phyloP scores from a whole-genome alignment of 1,140 invertebrate genomes.

The Sesamia nonagrioides region DNA sequence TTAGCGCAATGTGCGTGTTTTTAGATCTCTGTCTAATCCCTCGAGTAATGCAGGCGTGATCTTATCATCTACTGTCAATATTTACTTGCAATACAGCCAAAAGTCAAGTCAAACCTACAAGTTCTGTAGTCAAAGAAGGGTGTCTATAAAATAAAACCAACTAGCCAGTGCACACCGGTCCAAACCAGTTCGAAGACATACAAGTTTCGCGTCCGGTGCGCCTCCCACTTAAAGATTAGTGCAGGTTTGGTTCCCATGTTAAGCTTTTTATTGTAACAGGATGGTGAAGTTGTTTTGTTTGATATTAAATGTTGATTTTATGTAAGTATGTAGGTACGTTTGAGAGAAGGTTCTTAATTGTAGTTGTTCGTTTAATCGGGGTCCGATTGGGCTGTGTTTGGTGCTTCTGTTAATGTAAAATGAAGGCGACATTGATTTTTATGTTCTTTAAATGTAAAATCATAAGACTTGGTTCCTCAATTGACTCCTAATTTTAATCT shows the following conservation, averaged over 20 bases:
- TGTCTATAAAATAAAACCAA: constrained; percentile 29
- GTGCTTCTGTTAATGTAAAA: too few relatives aligned
- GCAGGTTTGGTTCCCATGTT: constrained; percentile 41
- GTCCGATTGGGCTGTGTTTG: too few relatives aligned
- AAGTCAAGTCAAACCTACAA: background rate
- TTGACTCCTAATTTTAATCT: too few relatives aligned
- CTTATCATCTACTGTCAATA: too few relatives aligned
- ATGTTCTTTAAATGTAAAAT: too few relatives aligned
- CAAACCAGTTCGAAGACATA: constrained; percentile 50
- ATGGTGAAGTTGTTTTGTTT: constrained; percentile 26
- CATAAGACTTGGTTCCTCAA: too few relatives aligned
- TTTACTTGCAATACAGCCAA: too few relatives aligned
- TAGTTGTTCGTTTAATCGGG: background rate
- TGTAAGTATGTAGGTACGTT: background rate
- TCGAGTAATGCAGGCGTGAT: too few relatives aligned
- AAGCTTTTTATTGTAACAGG: constrained; percentile 45
- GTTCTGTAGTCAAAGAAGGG: background rate
- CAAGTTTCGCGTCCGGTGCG: constrained; percentile 48
- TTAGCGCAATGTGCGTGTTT: too few relatives aligned
- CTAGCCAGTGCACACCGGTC: background rate
- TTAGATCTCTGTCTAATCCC: too few relatives aligned
- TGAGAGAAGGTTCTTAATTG: background rate
- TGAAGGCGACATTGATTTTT: too few relatives aligned
- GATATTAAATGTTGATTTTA: constrained; percentile 12
- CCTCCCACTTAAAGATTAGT: constrained; percentile 44